Evolutionary conservation across 2,113 vertebrate species (phyloP).

Genomic region (Myotis brandtii): DNA sequence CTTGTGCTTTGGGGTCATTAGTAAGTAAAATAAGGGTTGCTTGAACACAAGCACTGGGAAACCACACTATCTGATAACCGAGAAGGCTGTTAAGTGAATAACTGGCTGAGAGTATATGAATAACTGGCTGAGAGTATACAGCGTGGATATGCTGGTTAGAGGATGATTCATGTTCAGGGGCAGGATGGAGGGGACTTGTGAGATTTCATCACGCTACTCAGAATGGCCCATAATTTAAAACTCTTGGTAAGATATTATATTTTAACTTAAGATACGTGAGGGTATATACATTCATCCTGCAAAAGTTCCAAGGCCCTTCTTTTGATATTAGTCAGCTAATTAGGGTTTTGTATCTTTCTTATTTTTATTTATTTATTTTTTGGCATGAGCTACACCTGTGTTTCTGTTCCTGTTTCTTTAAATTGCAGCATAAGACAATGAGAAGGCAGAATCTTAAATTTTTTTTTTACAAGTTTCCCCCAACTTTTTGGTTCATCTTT

Average conservation of each 20-base stretch:
- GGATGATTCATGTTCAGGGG: background rate
- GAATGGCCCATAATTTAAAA: background rate
- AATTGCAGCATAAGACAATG: background rate
- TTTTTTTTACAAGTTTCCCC: background rate
- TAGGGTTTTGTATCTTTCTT: background rate
- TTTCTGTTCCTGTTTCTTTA: slow-evolving; percentile 15
- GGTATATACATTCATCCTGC: background rate
- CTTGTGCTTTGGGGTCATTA: background rate
- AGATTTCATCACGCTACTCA: background rate
- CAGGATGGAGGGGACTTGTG: background rate
- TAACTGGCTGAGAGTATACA: too few relatives aligned
- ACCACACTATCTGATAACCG: background rate
- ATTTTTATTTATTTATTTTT: background rate
- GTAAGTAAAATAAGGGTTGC: background rate
- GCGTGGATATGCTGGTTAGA: background rate
- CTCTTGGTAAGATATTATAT: background rate
- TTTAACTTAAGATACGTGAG: background rate
- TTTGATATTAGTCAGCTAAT: background rate
- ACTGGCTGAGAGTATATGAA: background rate
- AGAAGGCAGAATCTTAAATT: background rate
- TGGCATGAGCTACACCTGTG: background rate
- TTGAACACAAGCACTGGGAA: background rate
- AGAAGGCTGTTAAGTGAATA: background rate
- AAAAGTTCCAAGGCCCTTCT: background rate
- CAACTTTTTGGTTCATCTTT: background rate